These are phyloP conservation scores for Stegostoma tigrinum DNA, from an alignment of 2,113 vertebrate genomes.

Conservation along the genomic window DNA sequence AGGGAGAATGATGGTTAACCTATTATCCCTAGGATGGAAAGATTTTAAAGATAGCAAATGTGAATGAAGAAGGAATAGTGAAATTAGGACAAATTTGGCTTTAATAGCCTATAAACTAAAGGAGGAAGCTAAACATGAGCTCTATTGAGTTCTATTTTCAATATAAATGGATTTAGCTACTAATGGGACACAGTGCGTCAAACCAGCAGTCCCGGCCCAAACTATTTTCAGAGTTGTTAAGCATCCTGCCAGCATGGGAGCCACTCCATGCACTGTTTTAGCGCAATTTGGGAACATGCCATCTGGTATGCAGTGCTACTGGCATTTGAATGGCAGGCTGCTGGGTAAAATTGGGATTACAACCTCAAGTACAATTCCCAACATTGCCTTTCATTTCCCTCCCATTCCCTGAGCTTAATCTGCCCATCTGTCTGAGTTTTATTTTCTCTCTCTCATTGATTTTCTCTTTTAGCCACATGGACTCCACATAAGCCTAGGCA, in stretches of 20 bases:
- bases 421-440: neutral
- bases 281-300: neutral
- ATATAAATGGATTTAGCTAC: neutral
- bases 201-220: neutral
- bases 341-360: neutral
- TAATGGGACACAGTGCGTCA: neutral
- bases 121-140: neutral
- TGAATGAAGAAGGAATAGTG: neutral
- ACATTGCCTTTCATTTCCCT: neutral
- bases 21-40: neutral
- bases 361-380: neutral
- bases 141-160: neutral
- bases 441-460: neutral
- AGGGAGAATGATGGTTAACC: neutral
- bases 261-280: neutral
- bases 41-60: neutral
- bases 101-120: too few species aligned
- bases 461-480: neutral
- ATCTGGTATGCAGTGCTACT: neutral
- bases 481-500: neutral
- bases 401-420: neutral
- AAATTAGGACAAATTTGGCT: neutral
- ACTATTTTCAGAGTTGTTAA: conserved; percentile 22
- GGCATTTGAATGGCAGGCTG: neutral
- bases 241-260: neutral